Base-by-base conservation (phyloP, 2,113 vertebrate genomes). In the Collichthys lucidus region DNA sequence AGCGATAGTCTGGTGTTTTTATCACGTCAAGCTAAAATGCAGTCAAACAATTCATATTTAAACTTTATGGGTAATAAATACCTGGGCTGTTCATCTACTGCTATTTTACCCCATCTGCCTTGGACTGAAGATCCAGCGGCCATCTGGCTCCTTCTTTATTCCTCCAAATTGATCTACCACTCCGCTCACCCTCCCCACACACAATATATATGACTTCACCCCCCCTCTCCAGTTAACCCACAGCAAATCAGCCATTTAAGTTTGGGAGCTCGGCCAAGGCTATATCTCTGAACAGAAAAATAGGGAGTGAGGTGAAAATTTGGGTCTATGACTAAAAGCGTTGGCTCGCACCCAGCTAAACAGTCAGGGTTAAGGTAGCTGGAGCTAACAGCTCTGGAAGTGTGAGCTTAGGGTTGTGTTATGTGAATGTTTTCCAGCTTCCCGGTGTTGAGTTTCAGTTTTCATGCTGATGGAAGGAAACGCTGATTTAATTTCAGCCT, bases 401-500 rank as follows among this genome's bases (percentile, higher is more conserved):
- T 84, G 83, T 61, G 84, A 79, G 86, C 74, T 69, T 67, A 14
- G 57, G 44, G 71, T 56, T 26, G 77, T 80, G 67, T 67, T 40
- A 16, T 64, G 80, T 16, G 26, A 82, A 66, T 64, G 83, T 79
- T 83, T 76, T 68, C 57, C 63, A 53, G 71, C 73, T 89, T 84
- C 80, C 77, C 31, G 74, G 91, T 74, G 77, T 91, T 52, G 47
- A 50, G 81, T 92, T 92, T 92, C 89, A 79, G 77, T 55, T 72
- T 83, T 77, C 62, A 17, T 77, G 68, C 88, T 85, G 86, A 90
- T 90, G 80, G 88, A 79, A 90, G 92, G 90, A 91, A 92, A 92
- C 62, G 59, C 85, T 93, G 88, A 82, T 93, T 92, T 92, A 89
- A 92, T 89, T 93, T 72, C 79, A 84, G 86, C 65, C 86, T 90